phyloP scores from a whole-genome alignment of 2,888 invertebrate species.

The Tenthredo mesomela region DNA sequence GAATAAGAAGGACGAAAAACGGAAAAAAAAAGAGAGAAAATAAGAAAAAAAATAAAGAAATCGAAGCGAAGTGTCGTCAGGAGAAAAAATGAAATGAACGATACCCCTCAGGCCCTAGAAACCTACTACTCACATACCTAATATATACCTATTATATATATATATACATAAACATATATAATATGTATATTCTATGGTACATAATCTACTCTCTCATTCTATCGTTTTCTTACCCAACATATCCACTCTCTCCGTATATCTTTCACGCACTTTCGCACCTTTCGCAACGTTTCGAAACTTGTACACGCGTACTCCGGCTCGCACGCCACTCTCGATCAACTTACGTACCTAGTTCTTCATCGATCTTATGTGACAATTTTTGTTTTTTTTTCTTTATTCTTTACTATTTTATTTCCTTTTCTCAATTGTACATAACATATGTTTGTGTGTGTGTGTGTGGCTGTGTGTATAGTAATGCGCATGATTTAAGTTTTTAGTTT shows the following conservation, averaged over 20 bases:
- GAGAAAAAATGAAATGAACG: conserved; percentile 62
- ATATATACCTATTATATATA: conserved; percentile 56
- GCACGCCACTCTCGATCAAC: conserved; percentile 40
- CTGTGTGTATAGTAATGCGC: not conserved
- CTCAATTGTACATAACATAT: not conserved
- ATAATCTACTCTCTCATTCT: conserved; percentile 53
- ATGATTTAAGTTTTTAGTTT: not conserved
- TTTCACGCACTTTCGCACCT: conserved; percentile 56
- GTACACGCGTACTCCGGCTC: not conserved
- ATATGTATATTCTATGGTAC: conserved; percentile 68
- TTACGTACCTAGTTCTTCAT: not conserved
- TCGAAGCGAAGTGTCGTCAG: conserved; percentile 53
- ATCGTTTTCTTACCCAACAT: conserved; percentile 55
- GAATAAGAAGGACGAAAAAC: not conserved
- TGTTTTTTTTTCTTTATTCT: not conserved
- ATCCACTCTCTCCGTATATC: conserved; percentile 61
- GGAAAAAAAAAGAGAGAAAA: not conserved
- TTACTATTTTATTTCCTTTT: conserved; percentile 2
- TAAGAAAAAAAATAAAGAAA: not conserved
- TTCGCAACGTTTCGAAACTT: conserved; percentile 55
- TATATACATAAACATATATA: conserved; percentile 52
- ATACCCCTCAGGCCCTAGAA: conserved; percentile 67
- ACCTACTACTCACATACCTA: conserved; percentile 64
- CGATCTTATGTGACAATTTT: conserved; percentile 1
- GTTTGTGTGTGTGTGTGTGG: not conserved